Evolutionary conservation across 2,113 vertebrate genomes (phyloP), one percentile per base, ranked within the genome.

Genomic region (Prietella phreatophila): DNA sequence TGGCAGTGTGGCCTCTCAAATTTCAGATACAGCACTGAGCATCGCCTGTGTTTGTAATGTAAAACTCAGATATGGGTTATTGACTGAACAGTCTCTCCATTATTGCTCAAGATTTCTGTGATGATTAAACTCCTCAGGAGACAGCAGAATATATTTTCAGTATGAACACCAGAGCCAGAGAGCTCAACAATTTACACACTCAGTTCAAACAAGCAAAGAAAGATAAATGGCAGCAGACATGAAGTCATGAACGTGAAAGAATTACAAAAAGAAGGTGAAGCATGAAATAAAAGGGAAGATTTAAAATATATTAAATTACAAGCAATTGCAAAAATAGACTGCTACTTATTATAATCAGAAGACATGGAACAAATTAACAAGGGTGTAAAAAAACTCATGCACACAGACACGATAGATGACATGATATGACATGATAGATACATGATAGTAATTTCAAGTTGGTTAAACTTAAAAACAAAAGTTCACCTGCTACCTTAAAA

Each of bases 171-270:
- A 84, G 55, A 93, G 47, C 27, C 17, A 80, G 50, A 55, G 47
- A 55, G 83, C 86, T 14, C 19, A 82, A 82, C 56, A 42, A 69
- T 81, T 91, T 78, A 81, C 87, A 93, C 90, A 90, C 89, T 92
- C 91, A 30, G 73, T 67, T 84, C n/a, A 84, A 84, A 61, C n/a
- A 25, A 79, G 30, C 19, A 79, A 92, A 87, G 88, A 58, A 84
- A 92, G 84, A 86, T 90, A 93, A 91, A 91, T 92, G 92, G 93
- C 91, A 76, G 88, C 87, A 93, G 93, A 91, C 93, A 92, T 27
- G 17, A 39, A 53, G 67, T 76, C 47, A 80, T 19, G 19, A 71
- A 83, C 25, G 13, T 25, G 17, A 39, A 78, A 42, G 53, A 69
- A 36, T n/a, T 36, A 56, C 20, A 14, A 67, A 78, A 50, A 10